Percentiles rank a stretch among this genome's conserved stretches.
Conservation (phyloP, 2,113 vertebrate genomes). For the Syngnathus typhle region DNA sequence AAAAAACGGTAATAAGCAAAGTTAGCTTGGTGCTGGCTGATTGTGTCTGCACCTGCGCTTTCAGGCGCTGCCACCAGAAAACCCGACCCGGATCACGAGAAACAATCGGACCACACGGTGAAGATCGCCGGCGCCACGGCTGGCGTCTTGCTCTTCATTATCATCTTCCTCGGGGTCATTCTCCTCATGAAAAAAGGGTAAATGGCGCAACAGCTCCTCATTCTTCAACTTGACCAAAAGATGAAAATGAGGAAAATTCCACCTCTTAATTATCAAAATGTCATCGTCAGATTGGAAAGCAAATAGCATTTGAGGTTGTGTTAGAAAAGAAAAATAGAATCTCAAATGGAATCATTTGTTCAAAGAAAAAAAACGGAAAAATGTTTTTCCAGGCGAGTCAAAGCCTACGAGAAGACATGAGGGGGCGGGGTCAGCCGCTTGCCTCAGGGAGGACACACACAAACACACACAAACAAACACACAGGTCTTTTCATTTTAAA, state of each 20-base stretch:
- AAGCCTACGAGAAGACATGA: conserved; percentile 48
- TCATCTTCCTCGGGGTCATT: conserved; percentile 61
- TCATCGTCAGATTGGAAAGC: not conserved
- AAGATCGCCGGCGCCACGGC: conserved; percentile 60
- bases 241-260: not conserved
- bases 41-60: not conserved
- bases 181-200: conserved; percentile 63
- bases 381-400: conserved; percentile 32
- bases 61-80: conserved; percentile 53
- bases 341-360: not conserved
- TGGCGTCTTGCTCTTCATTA: conserved; percentile 56
- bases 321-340: not conserved
- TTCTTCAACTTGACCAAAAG: too few species aligned
- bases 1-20: fast-evolving
- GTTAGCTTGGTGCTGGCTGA: not conserved
- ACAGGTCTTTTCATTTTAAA: conserved; percentile 42
- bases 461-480: conserved; percentile 2
- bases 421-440: conserved; percentile 51
- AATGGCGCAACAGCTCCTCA: not conserved
- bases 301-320: not conserved
- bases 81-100: conserved; percentile 54
- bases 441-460: conserved; percentile 31
- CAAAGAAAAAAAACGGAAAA: conserved; percentile 14
- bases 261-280: not conserved
- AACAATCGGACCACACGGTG: conserved; percentile 58